phyloP scores from a whole-genome alignment of 2,113 vertebrate species.

The Azemiops feae region DNA sequence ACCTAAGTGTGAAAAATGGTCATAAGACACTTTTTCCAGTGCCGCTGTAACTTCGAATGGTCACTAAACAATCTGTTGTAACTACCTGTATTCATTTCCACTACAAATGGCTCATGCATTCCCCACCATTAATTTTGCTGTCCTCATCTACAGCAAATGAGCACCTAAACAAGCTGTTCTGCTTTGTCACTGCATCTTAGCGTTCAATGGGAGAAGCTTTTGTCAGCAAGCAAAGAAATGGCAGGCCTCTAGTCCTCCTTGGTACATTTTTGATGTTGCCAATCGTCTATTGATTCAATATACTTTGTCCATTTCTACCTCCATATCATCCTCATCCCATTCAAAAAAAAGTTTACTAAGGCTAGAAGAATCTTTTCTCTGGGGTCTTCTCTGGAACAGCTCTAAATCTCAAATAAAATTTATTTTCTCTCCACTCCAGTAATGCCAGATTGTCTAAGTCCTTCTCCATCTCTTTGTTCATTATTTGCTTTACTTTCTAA shows the following conservation, averaged over 20 bases:
- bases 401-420: background rate
- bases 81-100: background rate
- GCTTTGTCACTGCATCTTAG: background rate
- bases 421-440: background rate
- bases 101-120: background rate
- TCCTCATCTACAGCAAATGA: background rate
- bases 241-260: background rate
- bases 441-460: background rate
- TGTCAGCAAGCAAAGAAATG: background rate
- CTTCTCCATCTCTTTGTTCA: background rate
- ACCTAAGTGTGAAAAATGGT: background rate
- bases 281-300: background rate
- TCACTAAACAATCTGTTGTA: background rate
- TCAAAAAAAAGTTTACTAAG: background rate
- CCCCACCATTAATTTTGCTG: background rate
- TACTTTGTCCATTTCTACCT: background rate
- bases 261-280: background rate
- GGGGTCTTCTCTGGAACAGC: background rate
- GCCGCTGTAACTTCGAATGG: background rate
- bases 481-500: background rate
- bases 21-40: background rate
- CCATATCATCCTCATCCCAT: background rate
- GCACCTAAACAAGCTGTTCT: background rate
- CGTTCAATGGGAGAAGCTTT: background rate
- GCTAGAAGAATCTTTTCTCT: background rate